phyloP scores from a whole-genome alignment of 2,113 vertebrate species.

The Syrmaticus mikado region DNA sequence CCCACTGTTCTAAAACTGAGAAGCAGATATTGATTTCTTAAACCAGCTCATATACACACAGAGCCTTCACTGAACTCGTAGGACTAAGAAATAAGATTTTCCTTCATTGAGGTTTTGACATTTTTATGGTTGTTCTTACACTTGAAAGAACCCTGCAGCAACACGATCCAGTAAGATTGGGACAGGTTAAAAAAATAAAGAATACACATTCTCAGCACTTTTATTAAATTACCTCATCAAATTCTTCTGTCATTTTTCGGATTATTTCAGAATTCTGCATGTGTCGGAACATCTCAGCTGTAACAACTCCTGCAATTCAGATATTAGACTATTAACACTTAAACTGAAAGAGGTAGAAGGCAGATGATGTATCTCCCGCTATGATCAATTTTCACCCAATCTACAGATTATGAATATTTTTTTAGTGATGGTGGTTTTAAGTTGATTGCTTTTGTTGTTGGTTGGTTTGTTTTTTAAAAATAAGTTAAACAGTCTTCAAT shows the following conservation, averaged over 20 bases:
- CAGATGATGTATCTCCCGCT: background rate
- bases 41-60: background rate
- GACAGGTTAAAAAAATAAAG: background rate
- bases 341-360: background rate
- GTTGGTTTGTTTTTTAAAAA: background rate
- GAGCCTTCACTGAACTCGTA: background rate
- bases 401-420: background rate
- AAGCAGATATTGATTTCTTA: background rate
- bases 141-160: background rate
- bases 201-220: conserved; percentile 11
- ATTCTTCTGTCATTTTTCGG: conserved; percentile 99
- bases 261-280: conserved; percentile 99
- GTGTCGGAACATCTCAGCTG: conserved; percentile 98
- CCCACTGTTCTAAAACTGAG: background rate
- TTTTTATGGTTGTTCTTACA: background rate
- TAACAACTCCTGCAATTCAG: conserved; percentile 90
- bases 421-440: background rate
- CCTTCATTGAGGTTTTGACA: background rate
- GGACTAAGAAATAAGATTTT: background rate
- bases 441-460: background rate
- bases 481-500: background rate
- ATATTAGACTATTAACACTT: conserved; percentile 50
- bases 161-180: background rate
- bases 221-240: conserved; percentile 91
- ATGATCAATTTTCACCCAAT: background rate